Percentiles rank a stretch among this genome's conserved stretches.
phyloP scores from a whole-genome alignment of 2,113 vertebrate species.

The Pardalotus punctatus region DNA sequence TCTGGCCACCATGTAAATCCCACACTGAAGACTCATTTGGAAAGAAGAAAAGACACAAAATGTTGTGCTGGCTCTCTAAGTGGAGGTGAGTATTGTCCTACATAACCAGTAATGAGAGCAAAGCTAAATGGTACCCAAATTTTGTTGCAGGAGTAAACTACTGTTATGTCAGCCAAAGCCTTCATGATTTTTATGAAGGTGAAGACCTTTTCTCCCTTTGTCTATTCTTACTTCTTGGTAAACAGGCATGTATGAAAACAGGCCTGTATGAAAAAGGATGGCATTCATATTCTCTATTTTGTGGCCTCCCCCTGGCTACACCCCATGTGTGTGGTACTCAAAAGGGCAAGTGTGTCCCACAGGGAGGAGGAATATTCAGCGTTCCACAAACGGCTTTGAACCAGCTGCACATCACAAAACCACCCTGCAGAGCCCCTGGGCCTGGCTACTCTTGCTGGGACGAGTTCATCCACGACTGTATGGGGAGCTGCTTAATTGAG shows the following conservation, averaged over 20 bases:
- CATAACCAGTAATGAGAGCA: neutral
- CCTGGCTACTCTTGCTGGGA: constrained; percentile 50
- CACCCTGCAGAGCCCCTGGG: constrained; percentile 42
- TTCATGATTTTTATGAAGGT: neutral
- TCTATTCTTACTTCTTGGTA: neutral
- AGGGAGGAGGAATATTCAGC: constrained; percentile 45
- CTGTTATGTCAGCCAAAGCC: neutral
- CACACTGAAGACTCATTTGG: neutral
- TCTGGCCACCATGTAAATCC: neutral
- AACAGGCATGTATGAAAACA: neutral
- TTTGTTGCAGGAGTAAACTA: neutral
- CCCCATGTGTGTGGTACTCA: neutral
- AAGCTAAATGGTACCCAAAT: neutral
- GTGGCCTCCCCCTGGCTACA: neutral
- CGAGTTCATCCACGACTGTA: constrained; percentile 12
- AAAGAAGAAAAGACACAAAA: neutral
- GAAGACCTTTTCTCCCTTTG: neutral
- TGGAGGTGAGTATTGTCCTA: neutral
- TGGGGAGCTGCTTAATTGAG: constrained; percentile 58
- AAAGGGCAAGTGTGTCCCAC: constrained; percentile 54
- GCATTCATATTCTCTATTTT: neutral
- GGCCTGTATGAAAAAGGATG: neutral
- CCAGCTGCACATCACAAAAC: constrained; percentile 37
- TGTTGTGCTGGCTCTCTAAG: neutral
- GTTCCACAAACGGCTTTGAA: constrained; percentile 40